A percentile compares a stretch with the other conserved stretches of the same genome.
Conservation (phyloP, 2,888 invertebrate genomes). For the Drosophila anomalata region DNA sequence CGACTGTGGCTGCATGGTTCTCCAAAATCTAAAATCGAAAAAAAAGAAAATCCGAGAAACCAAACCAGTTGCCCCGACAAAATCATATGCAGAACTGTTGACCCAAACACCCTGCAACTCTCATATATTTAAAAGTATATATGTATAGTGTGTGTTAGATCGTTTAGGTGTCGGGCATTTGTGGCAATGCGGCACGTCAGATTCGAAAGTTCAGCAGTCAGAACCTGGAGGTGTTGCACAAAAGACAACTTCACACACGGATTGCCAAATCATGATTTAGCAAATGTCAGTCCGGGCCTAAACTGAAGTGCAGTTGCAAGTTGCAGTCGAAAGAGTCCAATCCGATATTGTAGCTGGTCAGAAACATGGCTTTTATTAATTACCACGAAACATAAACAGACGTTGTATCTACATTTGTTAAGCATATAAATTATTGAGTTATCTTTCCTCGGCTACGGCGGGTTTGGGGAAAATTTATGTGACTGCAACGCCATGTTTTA, state of each 20-base stretch:
- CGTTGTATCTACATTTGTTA: constrained; percentile 59
- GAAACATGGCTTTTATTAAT: constrained; percentile 55
- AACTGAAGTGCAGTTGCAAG: constrained; percentile 29
- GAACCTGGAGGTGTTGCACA: constrained; percentile 42
- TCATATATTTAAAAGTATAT: constrained; percentile 3
- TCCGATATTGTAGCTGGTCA: constrained; percentile 8
- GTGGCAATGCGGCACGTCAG: constrained; percentile 68
- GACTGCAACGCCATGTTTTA: constrained; percentile 71
- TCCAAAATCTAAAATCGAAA: constrained; percentile 12
- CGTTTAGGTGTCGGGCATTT: constrained; percentile 65
- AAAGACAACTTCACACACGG: constrained; percentile 1
- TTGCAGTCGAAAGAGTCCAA: background rate
- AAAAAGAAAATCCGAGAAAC: constrained; percentile 19
- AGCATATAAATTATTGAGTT: constrained; percentile 71
- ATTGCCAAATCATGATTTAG: constrained; percentile 38
- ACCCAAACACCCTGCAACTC: constrained; percentile 38
- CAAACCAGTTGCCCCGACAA: constrained; percentile 51
- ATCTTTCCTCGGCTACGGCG: constrained; percentile 50
- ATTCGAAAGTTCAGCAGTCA: constrained; percentile 66
- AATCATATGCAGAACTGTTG: constrained; percentile 55
- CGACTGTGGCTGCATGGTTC: constrained; percentile 41
- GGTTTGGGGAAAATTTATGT: constrained; percentile 63
- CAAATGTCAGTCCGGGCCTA: constrained; percentile 27
- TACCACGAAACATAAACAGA: constrained; percentile 38
- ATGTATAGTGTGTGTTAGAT: constrained; percentile 36